Conservation (phyloP, 2,113 vertebrate species). For the Oncorhynchus mykiss region DNA sequence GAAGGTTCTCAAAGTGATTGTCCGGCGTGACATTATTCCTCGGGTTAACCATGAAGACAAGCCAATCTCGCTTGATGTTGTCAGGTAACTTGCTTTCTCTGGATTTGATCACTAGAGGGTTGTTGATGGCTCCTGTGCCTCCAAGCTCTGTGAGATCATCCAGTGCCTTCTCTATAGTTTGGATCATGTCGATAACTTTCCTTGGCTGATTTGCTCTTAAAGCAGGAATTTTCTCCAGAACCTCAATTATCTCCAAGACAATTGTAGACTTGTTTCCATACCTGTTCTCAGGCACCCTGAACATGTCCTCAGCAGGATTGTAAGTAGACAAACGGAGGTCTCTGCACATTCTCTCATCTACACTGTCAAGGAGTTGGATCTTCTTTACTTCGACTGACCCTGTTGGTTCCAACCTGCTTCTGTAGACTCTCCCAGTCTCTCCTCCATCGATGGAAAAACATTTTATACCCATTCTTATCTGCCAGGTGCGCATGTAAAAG, state of each 20-base stretch:
- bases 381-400: too few relatives aligned
- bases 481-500: too few relatives aligned
- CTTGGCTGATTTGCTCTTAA: too few relatives aligned
- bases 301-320: neutral
- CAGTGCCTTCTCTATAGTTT: slow-evolving; percentile 10
- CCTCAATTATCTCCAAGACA: neutral
- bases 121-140: slow-evolving; percentile 6
- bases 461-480: too few relatives aligned
- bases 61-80: slow-evolving; percentile 18
- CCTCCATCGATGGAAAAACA: too few relatives aligned
- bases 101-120: neutral
- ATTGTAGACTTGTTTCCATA: neutral
- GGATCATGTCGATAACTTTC: slow-evolving; percentile 8
- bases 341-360: too few relatives aligned
- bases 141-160: slow-evolving; percentile 10
- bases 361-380: too few relatives aligned
- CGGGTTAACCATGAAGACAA: slow-evolving; percentile 20
- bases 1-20: slow-evolving; percentile 23
- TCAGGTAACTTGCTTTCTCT: slow-evolving; percentile 24
- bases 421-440: too few relatives aligned
- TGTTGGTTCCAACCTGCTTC: too few relatives aligned
- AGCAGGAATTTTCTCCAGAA: neutral
- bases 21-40: slow-evolving; percentile 9
- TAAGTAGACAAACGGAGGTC: neutral
- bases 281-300: too few relatives aligned